Base-by-base conservation (phyloP, 2,113 vertebrate species). In the Chiloscyllium plagiosum region DNA sequence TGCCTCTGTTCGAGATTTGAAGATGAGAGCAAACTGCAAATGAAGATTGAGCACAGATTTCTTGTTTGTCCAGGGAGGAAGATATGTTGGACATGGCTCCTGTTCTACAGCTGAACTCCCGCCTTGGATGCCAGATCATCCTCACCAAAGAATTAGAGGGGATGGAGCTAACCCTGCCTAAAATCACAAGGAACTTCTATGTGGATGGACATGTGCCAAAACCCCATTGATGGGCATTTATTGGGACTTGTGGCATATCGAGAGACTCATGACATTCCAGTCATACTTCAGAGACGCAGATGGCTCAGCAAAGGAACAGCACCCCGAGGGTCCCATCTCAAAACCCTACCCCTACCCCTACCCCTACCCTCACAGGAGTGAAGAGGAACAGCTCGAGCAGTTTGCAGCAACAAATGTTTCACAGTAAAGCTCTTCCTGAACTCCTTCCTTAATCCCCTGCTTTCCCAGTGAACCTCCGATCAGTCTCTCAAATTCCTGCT, bases 41-140 rank as follows among this genome's bases (percentile, higher is more conserved):
- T 29, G n/a, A 2, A 29, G 68, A 70, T 20, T 70, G 22, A 70
- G 24, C 22, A 5, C 17, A 20, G 5, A 24, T 24, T 20, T 24
- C 2, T 76, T 56, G 47, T 72, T 42, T 50, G 72, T 22, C 93
- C 96, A 99, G 98, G 97, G 99, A 99, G 96, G 99, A 99, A 0
- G 99, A 99, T 97, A 99, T 99, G 98, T 97, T 99, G 97, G 99
- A 99, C 97, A 98, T 99, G 98, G 99, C 98, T 0, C 98, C 99
- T 0, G 96, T 98, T 96, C 98, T 99, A 76, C 98, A 98, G 97
- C 98, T 98, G 97, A 99, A 98, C 96, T 99, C 98, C 0, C 97
- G 99, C 0, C 97, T 99, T 69, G 98, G 98, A 96, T 99, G 99
- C 97, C 99, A 99, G 97, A 98, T 99, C 89, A 96, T 98, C 95